phyloP scores from a whole-genome alignment of 2,113 vertebrate species.

The Corynorhinus townsendii region DNA sequence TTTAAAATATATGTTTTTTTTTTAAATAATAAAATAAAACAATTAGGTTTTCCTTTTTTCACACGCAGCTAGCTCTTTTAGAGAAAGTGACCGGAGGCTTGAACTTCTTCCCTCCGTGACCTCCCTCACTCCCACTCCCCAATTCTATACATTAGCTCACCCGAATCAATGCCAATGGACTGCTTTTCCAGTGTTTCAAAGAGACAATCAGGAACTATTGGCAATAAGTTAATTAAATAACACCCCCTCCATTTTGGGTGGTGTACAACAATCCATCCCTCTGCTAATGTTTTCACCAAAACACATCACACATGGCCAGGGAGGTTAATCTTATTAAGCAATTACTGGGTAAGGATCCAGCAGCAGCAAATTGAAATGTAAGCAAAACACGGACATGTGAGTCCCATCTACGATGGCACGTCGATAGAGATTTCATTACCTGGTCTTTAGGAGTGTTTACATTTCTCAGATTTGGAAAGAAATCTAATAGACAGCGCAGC shows the following conservation, averaged over 20 bases:
- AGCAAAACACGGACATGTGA: slow-evolving; percentile 72
- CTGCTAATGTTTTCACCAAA: slow-evolving; percentile 78
- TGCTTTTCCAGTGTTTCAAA: slow-evolving; percentile 64
- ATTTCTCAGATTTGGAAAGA: slow-evolving; percentile 38
- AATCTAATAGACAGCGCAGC: slow-evolving; percentile 54
- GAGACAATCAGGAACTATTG: slow-evolving; percentile 75
- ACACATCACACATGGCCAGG: slow-evolving; percentile 76
- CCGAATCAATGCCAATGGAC: slow-evolving; percentile 57
- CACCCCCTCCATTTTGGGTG: slow-evolving; percentile 64
- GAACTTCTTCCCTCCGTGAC: slow-evolving; percentile 24
- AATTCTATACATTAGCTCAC: slow-evolving; percentile 56
- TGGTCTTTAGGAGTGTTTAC: slow-evolving; percentile 70
- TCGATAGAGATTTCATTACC: slow-evolving; percentile 69
- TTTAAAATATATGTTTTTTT: too few species aligned
- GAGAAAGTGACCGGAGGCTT: slow-evolving; percentile 28
- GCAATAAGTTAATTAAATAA: slow-evolving; percentile 80
- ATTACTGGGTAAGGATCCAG: slow-evolving; percentile 78
- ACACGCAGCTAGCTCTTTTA: not conserved
- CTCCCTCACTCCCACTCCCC: not conserved
- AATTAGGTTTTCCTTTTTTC: not conserved
- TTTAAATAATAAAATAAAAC: not conserved
- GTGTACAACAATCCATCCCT: slow-evolving; percentile 68
- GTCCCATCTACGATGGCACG: slow-evolving; percentile 57
- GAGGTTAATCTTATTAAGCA: slow-evolving; percentile 81
- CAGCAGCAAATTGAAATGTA: slow-evolving; percentile 78